phyloP scores from a whole-genome alignment of 1,140 invertebrate genomes.

The Druon quercuslanigerum region DNA sequence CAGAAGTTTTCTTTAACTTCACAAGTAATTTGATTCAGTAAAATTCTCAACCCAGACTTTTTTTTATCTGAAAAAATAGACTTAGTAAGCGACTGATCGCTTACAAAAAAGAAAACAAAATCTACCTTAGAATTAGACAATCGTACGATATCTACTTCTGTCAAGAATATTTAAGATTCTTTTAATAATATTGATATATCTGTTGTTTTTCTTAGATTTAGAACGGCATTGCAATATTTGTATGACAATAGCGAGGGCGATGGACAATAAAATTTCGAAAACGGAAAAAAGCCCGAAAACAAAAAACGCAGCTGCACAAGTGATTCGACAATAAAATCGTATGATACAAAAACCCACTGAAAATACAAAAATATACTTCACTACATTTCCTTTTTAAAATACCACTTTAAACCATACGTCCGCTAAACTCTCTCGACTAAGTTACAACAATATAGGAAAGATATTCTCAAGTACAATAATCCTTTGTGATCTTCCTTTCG shows the following conservation, averaged over 20 bases:
- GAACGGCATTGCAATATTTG: conserved; percentile 16
- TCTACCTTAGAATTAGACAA: conserved; percentile 24
- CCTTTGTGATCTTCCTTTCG: neutral
- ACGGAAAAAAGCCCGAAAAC: conserved; percentile 1
- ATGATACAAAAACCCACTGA: conserved; percentile 19
- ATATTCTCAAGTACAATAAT: conserved; percentile 13
- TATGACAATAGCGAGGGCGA: conserved; percentile 27
- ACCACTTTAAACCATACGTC: conserved; percentile 18
- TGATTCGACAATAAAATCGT: conserved; percentile 21
- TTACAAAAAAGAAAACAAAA: neutral
- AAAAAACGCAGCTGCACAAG: conserved; percentile 25
- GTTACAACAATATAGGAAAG: conserved; percentile 19
- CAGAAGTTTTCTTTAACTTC: too few species aligned
- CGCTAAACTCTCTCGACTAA: conserved; percentile 23
- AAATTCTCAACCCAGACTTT: neutral
- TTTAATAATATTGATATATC: conserved; percentile 27
- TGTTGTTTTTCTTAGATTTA: neutral
- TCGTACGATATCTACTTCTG: conserved; percentile 15
- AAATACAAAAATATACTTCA: conserved; percentile 30
- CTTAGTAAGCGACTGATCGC: neutral
- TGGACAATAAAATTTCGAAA: conserved; percentile 12
- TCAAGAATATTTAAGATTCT: conserved; percentile 12
- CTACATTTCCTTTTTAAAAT: conserved; percentile 24
- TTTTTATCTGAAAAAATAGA: neutral
- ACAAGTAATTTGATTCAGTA: too few species aligned